phyloP scores from a whole-genome alignment of 2,113 vertebrate species.

The Mobula hypostoma region DNA sequence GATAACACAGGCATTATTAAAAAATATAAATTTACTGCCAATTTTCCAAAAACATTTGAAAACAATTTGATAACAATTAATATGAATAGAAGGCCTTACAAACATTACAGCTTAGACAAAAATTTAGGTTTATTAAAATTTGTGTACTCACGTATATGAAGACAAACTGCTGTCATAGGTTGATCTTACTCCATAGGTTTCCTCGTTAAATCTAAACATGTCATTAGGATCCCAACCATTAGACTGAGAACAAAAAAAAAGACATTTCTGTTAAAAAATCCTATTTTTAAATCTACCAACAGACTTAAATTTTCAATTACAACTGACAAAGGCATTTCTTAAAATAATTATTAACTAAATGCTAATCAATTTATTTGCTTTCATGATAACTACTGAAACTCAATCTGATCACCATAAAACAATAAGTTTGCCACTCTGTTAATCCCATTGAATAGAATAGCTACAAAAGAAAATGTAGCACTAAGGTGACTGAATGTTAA shows the following conservation, averaged over 20 bases:
- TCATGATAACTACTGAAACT: background rate
- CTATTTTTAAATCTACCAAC: background rate
- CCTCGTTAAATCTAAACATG: conserved; percentile 99
- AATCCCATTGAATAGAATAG: background rate
- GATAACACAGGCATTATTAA: background rate
- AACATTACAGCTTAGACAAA: background rate
- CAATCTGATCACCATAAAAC: background rate
- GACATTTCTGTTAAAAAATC: background rate
- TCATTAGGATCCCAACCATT: conserved; percentile 99
- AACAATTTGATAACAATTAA: background rate
- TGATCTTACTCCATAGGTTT: conserved; percentile 91
- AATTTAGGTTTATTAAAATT: background rate
- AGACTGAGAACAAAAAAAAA: conserved; percentile 60
- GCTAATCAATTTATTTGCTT: background rate
- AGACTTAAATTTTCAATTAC: background rate
- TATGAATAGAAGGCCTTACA: background rate
- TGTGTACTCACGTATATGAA: conserved; percentile 86
- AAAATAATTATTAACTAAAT: background rate
- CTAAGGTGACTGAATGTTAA: background rate
- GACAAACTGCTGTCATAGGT: conserved; percentile 98
- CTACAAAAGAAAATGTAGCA: background rate
- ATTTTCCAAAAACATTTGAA: background rate
- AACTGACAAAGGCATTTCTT: background rate
- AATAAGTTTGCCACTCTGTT: background rate
- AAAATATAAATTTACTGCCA: background rate